Evolutionary conservation across 2,113 vertebrate species (phyloP).

Genomic region (Labeo rohita): DNA sequence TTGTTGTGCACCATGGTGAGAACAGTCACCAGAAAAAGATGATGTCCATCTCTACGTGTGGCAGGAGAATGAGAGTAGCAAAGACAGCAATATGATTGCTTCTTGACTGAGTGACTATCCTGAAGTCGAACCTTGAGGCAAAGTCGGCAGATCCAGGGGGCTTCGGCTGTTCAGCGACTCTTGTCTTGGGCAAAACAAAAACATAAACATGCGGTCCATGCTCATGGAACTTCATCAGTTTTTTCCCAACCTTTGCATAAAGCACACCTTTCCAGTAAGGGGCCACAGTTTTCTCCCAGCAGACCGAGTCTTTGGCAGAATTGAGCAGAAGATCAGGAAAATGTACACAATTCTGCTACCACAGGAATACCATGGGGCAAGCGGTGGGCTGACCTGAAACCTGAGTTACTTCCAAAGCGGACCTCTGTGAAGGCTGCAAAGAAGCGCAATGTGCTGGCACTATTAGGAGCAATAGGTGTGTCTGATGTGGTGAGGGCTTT

Average conservation of each 20-base stretch:
- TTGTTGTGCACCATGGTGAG: neutral
- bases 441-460: constrained; percentile 1
- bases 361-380: constrained; percentile 2
- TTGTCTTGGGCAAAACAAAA: neutral
- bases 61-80: constrained; percentile 17
- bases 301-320: constrained; percentile 22
- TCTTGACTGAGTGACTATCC: neutral
- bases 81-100: constrained; percentile 22
- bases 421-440: constrained; percentile 1
- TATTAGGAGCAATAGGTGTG: constrained; percentile 21
- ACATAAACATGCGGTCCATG: neutral
- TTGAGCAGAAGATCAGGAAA: constrained; percentile 26
- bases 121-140: no score
- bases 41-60: constrained; percentile 25
- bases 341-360: constrained; percentile 18
- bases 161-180: no score
- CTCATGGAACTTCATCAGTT: neutral
- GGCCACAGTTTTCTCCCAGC: neutral
- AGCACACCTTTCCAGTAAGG: constrained; percentile 3
- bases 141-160: no score
- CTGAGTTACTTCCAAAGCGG: neutral
- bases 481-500: constrained; percentile 27
- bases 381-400: constrained; percentile 29
- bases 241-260: neutral
- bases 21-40: neutral